Conservation (phyloP, 2,888 invertebrate species). For the Xestoiulus laeticollis region DNA sequence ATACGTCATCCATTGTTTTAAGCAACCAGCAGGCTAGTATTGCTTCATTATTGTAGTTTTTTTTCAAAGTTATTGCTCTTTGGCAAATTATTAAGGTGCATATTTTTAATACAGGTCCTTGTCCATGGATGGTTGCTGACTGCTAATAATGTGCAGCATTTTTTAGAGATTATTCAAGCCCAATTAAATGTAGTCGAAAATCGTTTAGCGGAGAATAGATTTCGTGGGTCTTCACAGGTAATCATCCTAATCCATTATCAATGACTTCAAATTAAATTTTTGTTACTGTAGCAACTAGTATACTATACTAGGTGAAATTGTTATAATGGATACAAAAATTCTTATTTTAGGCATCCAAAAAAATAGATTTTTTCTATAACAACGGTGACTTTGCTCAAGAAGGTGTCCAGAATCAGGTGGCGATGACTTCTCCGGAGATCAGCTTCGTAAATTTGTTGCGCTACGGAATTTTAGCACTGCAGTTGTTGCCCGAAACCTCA, state of each 20-base stretch:
- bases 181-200: constrained; percentile 72
- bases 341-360: background rate
- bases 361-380: background rate
- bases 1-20: constrained; percentile 77
- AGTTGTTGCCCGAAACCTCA: constrained; percentile 78
- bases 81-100: background rate
- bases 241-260: background rate
- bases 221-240: background rate
- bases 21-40: constrained; percentile 73
- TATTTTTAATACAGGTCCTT: constrained; percentile 67
- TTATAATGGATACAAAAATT: background rate
- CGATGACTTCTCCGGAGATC: constrained; percentile 69
- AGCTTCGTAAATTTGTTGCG: constrained; percentile 80
- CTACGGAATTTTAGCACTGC: constrained; percentile 78
- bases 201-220: constrained; percentile 66
- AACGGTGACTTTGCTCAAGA: background rate
- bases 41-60: constrained; percentile 65
- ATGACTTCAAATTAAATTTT: background rate
- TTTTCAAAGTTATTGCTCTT: background rate
- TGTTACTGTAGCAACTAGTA: background rate
- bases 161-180: constrained; percentile 70
- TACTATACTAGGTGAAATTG: no score
- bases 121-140: constrained; percentile 76
- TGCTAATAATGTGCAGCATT: constrained; percentile 69
- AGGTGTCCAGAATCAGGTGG: background rate